A percentile compares a stretch with the other conserved stretches of the same genome.
Conservation (phyloP, 2,797 vertebrate species). For the Artibeus lituratus region DNA sequence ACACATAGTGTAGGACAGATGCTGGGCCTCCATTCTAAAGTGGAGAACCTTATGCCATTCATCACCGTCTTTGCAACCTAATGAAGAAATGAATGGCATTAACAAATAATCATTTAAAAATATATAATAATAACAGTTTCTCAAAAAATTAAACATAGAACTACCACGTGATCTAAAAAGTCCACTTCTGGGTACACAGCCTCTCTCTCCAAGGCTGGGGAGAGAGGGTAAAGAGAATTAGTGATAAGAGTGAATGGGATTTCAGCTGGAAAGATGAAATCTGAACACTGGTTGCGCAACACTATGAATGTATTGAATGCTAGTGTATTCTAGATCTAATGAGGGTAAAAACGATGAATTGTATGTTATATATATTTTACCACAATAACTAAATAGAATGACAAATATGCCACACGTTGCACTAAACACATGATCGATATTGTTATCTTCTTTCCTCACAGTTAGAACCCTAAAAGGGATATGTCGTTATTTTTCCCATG, state of each 20-base stretch:
- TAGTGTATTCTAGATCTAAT: not conserved
- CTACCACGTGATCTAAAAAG: not conserved
- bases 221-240: not conserved
- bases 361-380: not conserved
- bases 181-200: not conserved
- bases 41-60: not conserved
- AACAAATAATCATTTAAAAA: not conserved
- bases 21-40: not conserved
- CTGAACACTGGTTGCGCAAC: not conserved
- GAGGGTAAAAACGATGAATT: not conserved
- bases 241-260: not conserved
- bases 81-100: not conserved
- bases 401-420: not conserved
- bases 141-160: not conserved
- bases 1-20: not conserved
- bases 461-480: not conserved
- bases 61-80: not conserved
- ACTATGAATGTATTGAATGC: not conserved
- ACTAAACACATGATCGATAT: not conserved
- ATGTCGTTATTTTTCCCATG: not conserved
- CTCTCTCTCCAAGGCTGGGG: too few species aligned
- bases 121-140: not conserved
- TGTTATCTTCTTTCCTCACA: not conserved
- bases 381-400: not conserved
- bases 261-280: not conserved